Conservation (phyloP, 2,113 vertebrate species). For the Himantopus leucocephalus region DNA sequence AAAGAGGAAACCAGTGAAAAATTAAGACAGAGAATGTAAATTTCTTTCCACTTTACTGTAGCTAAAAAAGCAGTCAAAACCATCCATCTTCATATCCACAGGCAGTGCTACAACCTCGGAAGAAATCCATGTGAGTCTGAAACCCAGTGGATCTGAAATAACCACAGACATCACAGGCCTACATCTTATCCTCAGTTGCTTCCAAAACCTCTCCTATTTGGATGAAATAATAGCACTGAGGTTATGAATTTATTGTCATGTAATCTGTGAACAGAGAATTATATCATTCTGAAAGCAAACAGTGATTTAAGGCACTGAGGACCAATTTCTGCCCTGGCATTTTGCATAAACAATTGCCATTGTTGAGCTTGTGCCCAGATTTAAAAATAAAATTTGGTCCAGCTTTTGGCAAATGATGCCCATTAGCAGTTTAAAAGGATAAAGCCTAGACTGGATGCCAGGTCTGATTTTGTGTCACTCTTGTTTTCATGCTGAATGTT, state of each 20-base stretch:
- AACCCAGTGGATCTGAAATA: background rate
- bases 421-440: background rate
- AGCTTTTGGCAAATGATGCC: background rate
- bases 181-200: background rate
- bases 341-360: background rate
- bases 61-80: background rate
- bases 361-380: background rate
- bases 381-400: background rate
- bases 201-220: background rate
- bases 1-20: background rate
- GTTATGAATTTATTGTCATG: background rate
- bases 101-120: background rate
- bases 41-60: background rate
- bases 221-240: background rate
- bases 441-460: background rate
- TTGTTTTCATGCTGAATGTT: background rate
- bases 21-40: background rate
- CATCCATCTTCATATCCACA: background rate
- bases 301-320: background rate
- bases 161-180: background rate
- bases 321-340: background rate
- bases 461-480: background rate
- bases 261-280: background rate
- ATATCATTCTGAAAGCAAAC: background rate
- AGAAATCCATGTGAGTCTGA: background rate